Percentiles rank a stretch among this genome's conserved stretches.
Conservation (phyloP, 2,888 invertebrate species). For the Micoletzkya japonica region DNA sequence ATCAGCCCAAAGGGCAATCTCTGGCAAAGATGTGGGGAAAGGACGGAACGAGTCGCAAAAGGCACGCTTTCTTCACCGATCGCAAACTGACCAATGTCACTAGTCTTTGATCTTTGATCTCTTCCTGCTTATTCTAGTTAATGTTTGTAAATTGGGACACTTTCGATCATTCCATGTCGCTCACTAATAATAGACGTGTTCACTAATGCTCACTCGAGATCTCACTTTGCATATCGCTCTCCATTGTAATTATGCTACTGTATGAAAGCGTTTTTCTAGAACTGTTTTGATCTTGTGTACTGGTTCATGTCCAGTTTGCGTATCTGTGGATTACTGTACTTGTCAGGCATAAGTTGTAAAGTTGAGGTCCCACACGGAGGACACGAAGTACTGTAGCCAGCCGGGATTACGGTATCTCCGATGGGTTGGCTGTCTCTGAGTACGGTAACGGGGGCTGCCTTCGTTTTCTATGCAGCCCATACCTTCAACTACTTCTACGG, state of each 20-base stretch:
- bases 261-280: too few species aligned
- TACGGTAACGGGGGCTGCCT: slow-evolving; percentile 4
- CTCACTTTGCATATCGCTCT: too few species aligned
- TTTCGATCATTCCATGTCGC: neutral
- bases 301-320: too few species aligned
- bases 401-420: too few species aligned
- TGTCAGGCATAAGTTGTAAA: too few species aligned
- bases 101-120: slow-evolving; percentile 27
- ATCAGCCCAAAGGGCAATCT: slow-evolving; percentile 27
- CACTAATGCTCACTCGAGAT: too few species aligned
- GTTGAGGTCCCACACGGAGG: too few species aligned
- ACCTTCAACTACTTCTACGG: slow-evolving; percentile 19
- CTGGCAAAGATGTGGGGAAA: slow-evolving; percentile 25
- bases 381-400: too few species aligned
- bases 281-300: too few species aligned
- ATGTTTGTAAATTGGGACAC: neutral
- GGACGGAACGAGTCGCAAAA: slow-evolving; percentile 27
- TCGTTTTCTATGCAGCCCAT: slow-evolving; percentile 25
- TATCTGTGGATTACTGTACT: too few species aligned
- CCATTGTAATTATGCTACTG: too few species aligned
- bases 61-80: slow-evolving; percentile 42
- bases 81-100: slow-evolving; percentile 34
- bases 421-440: slow-evolving; percentile 25
- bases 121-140: too few species aligned
- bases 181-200: neutral